Base-by-base conservation (phyloP, 2,797 vertebrate species). In the Thalassophryne amazonica region DNA sequence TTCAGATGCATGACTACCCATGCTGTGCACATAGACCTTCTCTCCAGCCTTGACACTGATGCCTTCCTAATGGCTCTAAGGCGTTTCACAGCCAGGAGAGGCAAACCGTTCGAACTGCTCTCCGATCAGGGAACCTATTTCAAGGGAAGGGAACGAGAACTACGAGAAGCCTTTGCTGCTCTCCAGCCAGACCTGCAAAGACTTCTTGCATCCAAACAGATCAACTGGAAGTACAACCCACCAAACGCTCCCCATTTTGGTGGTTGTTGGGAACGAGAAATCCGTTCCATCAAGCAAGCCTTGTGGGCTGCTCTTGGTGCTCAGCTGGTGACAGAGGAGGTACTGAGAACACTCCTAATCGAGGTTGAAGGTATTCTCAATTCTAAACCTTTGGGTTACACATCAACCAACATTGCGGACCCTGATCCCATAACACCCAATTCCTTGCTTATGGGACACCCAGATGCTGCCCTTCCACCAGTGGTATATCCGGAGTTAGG, bases 111-210 rank as follows among this genome's bases (percentile, higher is more conserved):
- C 4, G 25, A 60, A 9, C 4, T 65, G 3, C 12, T 36, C 1
- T 36, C 19, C 1, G 50, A 49, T n/a, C 23, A 32, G 10, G 37
- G 30, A 1, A 62, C 50, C 1, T 48, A 62, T 12, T 48, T 55
- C 16, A 15, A 4, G 3, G 59, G 49, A 3, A 30, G 31, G 2
- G 30, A 32, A 2, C 5, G 4, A 9, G 34, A 60, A n/a, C 19
- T 52, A 1, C 4, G 7, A 2, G 34, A 60, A n/a, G 33, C 40
- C 3, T 53, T 60, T n/a, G 2, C 8, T 2, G n/a, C 4, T 2
- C 18, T 60, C 4, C 13, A 19, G 2, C 27, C 43, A 4, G 9
- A 12, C 0, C 7, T 66, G 3, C 28, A 31, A 10, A 4, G 12
- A 1, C 18, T 31, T 5, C 10, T 45, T 1, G 13, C 10, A 3